Evolutionary conservation across 2,113 vertebrate genomes (phyloP).

Genomic region (Piaya cayana): DNA sequence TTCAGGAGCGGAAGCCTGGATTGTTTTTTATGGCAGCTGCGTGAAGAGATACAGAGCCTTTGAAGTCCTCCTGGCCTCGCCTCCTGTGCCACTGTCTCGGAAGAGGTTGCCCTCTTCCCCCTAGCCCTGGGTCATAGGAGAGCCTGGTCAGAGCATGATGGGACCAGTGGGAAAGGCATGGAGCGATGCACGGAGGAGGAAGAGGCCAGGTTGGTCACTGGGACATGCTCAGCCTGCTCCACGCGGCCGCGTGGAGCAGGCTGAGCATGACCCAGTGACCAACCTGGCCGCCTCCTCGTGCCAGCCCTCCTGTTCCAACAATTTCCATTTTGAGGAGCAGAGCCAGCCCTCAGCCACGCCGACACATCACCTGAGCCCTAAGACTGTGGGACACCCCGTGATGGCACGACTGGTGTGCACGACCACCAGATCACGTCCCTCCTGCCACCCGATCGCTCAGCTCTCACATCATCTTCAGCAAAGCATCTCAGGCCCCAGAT

Average conservation of each 20-base stretch:
- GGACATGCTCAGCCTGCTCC: background rate
- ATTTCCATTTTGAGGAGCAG: too few species aligned
- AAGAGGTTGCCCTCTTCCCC: background rate
- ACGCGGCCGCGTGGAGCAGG: too few species aligned
- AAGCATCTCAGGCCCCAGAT: background rate
- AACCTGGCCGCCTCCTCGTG: too few species aligned
- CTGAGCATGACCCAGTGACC: too few species aligned
- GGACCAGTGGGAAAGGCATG: background rate
- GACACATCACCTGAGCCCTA: background rate
- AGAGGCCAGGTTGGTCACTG: background rate
- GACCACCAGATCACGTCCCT: background rate
- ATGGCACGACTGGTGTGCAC: rapidly evolving
- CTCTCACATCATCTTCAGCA: background rate
- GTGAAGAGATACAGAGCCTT: slow-evolving; percentile 53
- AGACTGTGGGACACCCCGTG: background rate
- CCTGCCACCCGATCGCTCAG: rapidly evolving
- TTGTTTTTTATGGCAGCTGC: slow-evolving; percentile 63
- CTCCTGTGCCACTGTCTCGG: background rate
- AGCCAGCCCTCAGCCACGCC: rapidly evolving
- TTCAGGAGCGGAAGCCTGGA: slow-evolving; percentile 60
- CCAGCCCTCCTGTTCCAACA: too few species aligned
- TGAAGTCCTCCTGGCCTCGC: slow-evolving; percentile 8
- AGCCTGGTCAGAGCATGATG: background rate
- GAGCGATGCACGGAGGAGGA: background rate
- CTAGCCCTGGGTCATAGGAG: rapidly evolving